These are phyloP conservation scores for Bombus breviceps DNA, from an alignment of 1,140 invertebrate genomes.

Conservation along the genomic window DNA sequence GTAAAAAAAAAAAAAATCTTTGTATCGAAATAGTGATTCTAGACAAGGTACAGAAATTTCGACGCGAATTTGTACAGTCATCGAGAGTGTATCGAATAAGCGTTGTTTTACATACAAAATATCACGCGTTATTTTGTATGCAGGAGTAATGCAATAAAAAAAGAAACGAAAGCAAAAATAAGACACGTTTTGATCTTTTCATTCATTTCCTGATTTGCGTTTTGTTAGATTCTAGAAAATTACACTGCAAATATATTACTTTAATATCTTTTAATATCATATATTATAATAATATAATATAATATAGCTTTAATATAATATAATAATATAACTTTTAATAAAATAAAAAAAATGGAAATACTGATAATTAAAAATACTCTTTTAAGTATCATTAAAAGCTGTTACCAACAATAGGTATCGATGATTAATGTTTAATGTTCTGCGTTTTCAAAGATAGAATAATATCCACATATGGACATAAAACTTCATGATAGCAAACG, in stretches of 20 bases:
- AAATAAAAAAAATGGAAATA: too few species aligned
- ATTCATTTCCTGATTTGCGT: background rate
- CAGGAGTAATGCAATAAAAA: conserved; percentile 58
- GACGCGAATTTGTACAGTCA: conserved; percentile 50
- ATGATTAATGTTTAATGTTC: background rate
- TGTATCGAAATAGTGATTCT: conserved; percentile 46
- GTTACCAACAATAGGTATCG: too few species aligned
- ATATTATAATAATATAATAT: too few species aligned
- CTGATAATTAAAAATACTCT: background rate
- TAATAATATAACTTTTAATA: too few species aligned
- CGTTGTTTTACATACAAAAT: conserved; percentile 51
- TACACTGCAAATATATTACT: background rate
- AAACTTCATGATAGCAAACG: background rate
- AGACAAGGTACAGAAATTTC: conserved; percentile 21
- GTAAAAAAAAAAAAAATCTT: conserved; percentile 34
- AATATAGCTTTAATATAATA: too few species aligned
- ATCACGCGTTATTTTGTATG: conserved; percentile 59
- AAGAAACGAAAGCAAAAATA: background rate
- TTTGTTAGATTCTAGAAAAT: background rate
- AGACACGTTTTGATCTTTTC: background rate
- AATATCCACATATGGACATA: background rate
- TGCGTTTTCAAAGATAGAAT: background rate
- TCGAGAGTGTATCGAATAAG: conserved; percentile 18
- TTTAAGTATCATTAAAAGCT: background rate
- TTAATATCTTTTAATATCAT: too few species aligned